Evolutionary conservation across 2,888 invertebrate species (phyloP).

Genomic region (Tenthredo notha): DNA sequence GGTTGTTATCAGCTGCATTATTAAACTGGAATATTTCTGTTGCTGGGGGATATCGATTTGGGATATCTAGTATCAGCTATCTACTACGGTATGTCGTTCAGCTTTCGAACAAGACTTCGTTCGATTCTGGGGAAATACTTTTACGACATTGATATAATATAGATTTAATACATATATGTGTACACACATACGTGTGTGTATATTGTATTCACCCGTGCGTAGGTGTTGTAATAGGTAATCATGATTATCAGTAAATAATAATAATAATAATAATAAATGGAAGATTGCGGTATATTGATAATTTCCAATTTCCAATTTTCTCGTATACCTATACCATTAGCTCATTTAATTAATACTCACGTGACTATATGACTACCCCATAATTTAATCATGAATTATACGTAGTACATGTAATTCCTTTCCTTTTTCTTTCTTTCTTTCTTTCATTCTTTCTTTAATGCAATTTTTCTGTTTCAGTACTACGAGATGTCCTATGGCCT

Average conservation of each 20-base stretch:
- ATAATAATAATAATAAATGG: neutral
- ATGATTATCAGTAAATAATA: neutral
- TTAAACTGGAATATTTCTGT: constrained; percentile 38
- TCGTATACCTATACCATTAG: neutral
- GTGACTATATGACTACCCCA: neutral
- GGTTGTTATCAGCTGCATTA: constrained; percentile 43
- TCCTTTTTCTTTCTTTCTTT: neutral
- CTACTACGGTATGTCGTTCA: neutral
- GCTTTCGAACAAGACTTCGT: constrained; percentile 21
- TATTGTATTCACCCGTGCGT: neutral
- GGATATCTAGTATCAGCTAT: constrained; percentile 27
- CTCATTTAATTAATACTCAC: neutral
- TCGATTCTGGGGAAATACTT: constrained; percentile 4
- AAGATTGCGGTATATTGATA: neutral
- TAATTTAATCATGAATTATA: neutral
- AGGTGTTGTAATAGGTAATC: neutral
- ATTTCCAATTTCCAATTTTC: neutral
- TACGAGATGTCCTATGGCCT: constrained; percentile 98
- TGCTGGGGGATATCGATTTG: constrained; percentile 40
- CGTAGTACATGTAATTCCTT: neutral
- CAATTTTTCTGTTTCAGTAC: constrained; percentile 85
- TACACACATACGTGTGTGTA: neutral
- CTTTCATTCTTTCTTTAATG: neutral
- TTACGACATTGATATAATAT: neutral
- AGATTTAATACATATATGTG: neutral